Percentiles rank a stretch among this genome's conserved stretches.
Evolutionary conservation across 2,888 invertebrate genomes (phyloP).

Genomic region (Lypha dubia): DNA sequence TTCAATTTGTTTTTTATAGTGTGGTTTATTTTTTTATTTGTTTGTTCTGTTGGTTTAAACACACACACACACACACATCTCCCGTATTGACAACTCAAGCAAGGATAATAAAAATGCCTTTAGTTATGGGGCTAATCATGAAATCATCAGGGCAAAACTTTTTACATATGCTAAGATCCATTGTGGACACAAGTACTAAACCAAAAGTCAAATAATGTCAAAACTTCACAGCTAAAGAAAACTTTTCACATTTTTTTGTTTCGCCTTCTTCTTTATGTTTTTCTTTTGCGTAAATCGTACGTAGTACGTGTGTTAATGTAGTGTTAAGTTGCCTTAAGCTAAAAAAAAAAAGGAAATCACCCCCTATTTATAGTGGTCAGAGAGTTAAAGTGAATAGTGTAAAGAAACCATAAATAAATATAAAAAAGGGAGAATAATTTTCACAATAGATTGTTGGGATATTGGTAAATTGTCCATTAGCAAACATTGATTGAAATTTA

Average conservation of each 20-base stretch:
- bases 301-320: conserved; percentile 11
- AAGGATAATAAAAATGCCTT: conserved; percentile 64
- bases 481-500: conserved; percentile 72
- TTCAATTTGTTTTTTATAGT: conserved; percentile 50
- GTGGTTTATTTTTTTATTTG: conserved; percentile 32
- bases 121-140: conserved; percentile 70
- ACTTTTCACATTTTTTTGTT: conserved; percentile 58
- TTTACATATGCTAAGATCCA: conserved; percentile 66
- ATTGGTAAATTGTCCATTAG: conserved; percentile 72
- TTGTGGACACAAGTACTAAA: conserved; percentile 70
- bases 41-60: conserved; percentile 21
- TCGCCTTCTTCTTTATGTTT: conserved; percentile 7
- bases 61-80: conserved; percentile 42
- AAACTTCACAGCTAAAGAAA: conserved; percentile 50
- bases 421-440: conserved; percentile 54
- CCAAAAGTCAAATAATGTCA: conserved; percentile 68
- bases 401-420: conserved; percentile 23
- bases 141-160: conserved; percentile 69
- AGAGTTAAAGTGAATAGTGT: conserved; percentile 41
- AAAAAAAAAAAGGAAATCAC: conserved; percentile 46
- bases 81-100: conserved; percentile 39
- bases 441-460: conserved; percentile 55
- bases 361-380: conserved; percentile 64
- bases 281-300: not conserved
- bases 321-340: conserved; percentile 61